Conservation (phyloP, 2,113 vertebrate genomes). For the Cepphus grylle region DNA sequence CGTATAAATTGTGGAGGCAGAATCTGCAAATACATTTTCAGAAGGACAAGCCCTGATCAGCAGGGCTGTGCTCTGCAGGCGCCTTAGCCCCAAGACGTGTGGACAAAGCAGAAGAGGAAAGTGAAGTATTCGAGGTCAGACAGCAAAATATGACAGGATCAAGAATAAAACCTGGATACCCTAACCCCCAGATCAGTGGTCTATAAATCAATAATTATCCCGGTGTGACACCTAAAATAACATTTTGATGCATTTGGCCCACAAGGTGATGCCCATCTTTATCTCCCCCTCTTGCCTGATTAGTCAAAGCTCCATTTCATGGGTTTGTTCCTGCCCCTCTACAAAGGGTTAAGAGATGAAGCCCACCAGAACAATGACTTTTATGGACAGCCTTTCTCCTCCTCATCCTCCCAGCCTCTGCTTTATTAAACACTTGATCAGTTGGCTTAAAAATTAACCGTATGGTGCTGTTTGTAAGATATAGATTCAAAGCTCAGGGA, state of each 20-base stretch:
- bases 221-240: neutral
- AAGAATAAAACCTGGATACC: neutral
- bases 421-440: slow-evolving; percentile 77
- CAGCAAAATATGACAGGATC: neutral
- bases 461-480: slow-evolving; percentile 70
- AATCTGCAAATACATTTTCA: neutral
- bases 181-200: neutral
- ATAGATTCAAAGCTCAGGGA: slow-evolving; percentile 66
- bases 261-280: neutral
- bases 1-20: neutral
- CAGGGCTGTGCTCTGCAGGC: neutral
- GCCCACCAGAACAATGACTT: neutral
- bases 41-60: neutral
- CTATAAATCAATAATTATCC: neutral
- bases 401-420: slow-evolving; percentile 62
- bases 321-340: accelerated
- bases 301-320: neutral
- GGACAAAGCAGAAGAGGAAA: neutral
- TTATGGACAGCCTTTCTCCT: neutral
- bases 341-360: neutral
- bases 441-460: slow-evolving; percentile 77
- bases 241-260: neutral
- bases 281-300: neutral
- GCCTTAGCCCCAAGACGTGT: neutral
- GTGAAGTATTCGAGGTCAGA: neutral